Percentiles rank a stretch among this genome's conserved stretches.
phyloP scores from a whole-genome alignment of 1,140 invertebrate species.

The Drosophila truncata region DNA sequence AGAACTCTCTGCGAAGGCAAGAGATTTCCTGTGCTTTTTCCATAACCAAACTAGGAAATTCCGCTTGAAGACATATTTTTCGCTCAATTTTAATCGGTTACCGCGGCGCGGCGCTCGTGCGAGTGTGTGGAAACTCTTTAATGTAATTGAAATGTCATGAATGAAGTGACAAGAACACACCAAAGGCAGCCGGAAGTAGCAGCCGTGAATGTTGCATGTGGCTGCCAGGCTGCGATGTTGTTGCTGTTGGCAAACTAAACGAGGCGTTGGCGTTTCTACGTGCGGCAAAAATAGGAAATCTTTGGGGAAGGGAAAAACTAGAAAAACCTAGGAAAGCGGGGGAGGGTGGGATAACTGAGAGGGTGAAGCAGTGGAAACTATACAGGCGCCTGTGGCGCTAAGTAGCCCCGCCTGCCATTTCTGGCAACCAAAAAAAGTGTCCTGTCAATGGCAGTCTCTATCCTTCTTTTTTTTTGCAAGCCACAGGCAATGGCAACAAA shows the following conservation, averaged over 20 bases:
- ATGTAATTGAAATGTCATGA: constrained; percentile 67
- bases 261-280: constrained; percentile 29
- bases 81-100: constrained; percentile 37
- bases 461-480: constrained; percentile 11
- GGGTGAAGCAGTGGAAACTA: constrained; percentile 15
- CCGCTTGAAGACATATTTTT: constrained; percentile 7
- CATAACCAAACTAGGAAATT: not conserved
- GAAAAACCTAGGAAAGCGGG: too few relatives aligned
- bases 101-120: not conserved
- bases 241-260: constrained; percentile 46
- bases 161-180: constrained; percentile 53
- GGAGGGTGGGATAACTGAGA: constrained; percentile 14
- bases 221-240: constrained; percentile 18
- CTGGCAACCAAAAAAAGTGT: constrained; percentile 43
- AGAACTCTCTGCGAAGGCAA: too few relatives aligned
- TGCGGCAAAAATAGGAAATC: constrained; percentile 1
- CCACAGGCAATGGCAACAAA: constrained; percentile 29
- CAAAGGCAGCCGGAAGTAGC: constrained; percentile 33
- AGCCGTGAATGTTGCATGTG: constrained; percentile 26
- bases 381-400: constrained; percentile 26
- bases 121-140: constrained; percentile 24
- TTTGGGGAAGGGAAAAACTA: constrained; percentile 3
- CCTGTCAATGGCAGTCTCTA: constrained; percentile 56
- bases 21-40: not conserved
- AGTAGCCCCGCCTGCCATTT: constrained; percentile 55